phyloP scores from a whole-genome alignment of 2,113 vertebrate species.

The Callochromis pleurospilus region DNA sequence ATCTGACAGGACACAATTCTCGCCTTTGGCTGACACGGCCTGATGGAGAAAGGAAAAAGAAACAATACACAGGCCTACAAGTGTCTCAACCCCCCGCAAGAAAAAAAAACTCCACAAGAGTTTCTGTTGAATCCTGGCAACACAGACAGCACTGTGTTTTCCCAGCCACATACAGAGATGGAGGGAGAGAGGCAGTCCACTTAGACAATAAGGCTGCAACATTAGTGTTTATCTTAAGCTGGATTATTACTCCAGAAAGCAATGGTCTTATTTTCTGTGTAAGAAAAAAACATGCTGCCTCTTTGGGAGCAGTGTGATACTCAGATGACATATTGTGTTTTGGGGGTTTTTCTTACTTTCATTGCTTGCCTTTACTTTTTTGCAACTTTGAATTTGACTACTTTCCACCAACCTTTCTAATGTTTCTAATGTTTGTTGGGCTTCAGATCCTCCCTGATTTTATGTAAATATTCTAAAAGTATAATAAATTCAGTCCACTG shows the following conservation, averaged over 20 bases:
- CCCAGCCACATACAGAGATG: slow-evolving; percentile 23
- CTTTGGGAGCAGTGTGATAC: background rate
- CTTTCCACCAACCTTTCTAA: background rate
- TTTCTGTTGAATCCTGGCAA: slow-evolving; percentile 63
- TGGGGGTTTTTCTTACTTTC: background rate
- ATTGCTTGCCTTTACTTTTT: background rate
- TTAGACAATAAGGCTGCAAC: slow-evolving; percentile 21
- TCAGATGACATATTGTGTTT: background rate
- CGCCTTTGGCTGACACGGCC: slow-evolving; percentile 11
- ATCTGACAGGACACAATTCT: slow-evolving; percentile 46
- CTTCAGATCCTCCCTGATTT: background rate
- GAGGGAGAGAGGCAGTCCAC: background rate
- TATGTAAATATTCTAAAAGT: background rate
- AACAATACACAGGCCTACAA: slow-evolving; percentile 41
- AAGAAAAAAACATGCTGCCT: background rate
- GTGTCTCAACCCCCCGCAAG: slow-evolving; percentile 6
- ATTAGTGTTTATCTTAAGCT: slow-evolving; percentile 41
- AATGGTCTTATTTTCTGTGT: background rate
- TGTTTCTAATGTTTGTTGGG: background rate
- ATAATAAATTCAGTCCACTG: background rate
- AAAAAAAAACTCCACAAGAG: slow-evolving; percentile 23
- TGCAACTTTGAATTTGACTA: background rate
- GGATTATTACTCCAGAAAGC: slow-evolving; percentile 26
- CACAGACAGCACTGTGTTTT: slow-evolving; percentile 18
- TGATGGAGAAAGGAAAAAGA: slow-evolving; percentile 32